Evolutionary conservation across 2,797 vertebrate genomes (phyloP), one percentile per base, ranked within the genome.

Genomic region (Enteromius argenteus): DNA sequence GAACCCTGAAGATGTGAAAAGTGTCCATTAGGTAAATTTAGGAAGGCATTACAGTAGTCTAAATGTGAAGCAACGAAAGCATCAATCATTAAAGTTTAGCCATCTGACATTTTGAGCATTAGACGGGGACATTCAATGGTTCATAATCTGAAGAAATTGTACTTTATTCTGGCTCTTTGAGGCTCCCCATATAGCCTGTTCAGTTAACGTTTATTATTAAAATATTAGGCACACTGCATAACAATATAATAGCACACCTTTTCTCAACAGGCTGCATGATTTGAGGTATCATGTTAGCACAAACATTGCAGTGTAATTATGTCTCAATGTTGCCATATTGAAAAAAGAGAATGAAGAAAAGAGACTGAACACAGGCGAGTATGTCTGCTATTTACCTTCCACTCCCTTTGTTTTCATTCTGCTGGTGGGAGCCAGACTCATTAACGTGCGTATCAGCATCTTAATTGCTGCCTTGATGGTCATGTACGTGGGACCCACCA

Each of bases 391-490:
- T 46, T 80, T 85, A 23, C 64, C 44, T 39, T 6, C 37, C 76
- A 32, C 49, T 68, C 80, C 69, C 49, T 80, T 80, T 86, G 80
- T 82, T 78, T 85, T 88, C 27, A 73, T 72, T 77, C 72, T 69
- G 71, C 17, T 8, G 21, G 51, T 21, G 23, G 67, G 80, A 78
- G 72, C 37, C 51, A 79, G 80, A 89, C 81, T 88, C 49, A 14
- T 86, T 87, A 84, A 89, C 75, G 49, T 86, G 85, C 74, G 79
- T 68, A 87, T 78, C 51, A 82, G 75, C 79, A 80, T 86, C 88
- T 87, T 91, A 87, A 90, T 85, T 88, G 83, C 86, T 85, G 83
- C 79, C 85, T 64, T 62, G 78, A 86, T 68, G 35, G 88, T 86
- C 83, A 87, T 37, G 79, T 86, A 88, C 42, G 35, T 84, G 69